A percentile compares a stretch with the other conserved stretches of the same genome.
Evolutionary conservation across 2,113 vertebrate species (phyloP).

Genomic region (Mormyrus iriodes): DNA sequence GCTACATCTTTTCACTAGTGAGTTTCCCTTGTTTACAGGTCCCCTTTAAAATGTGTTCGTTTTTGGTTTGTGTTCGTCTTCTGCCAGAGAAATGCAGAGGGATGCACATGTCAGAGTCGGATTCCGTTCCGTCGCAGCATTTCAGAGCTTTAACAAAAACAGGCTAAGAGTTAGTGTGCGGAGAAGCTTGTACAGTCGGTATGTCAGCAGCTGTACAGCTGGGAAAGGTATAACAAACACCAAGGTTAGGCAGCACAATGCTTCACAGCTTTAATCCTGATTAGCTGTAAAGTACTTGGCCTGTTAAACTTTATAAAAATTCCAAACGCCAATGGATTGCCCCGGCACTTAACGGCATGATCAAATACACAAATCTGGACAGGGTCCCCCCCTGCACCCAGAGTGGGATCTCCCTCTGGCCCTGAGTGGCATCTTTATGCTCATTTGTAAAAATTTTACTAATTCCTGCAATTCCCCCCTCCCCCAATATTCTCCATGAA

Average conservation of each 20-base stretch:
- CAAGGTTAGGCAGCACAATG: neutral
- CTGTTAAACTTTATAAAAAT: neutral
- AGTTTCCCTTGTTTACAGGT: neutral
- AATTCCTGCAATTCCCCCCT: conserved; percentile 54
- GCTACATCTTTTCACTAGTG: neutral
- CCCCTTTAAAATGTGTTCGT: neutral
- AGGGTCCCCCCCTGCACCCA: neutral
- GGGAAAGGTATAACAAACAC: neutral
- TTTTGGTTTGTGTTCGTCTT: neutral
- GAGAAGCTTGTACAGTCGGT: neutral
- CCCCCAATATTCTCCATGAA: conserved; percentile 47
- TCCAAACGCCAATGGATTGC: neutral
- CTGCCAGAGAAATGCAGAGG: neutral
- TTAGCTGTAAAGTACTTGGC: neutral
- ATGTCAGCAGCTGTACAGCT: neutral
- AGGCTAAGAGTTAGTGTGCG: neutral
- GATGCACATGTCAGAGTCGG: neutral
- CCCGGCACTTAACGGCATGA: neutral
- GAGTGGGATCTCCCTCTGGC: neutral
- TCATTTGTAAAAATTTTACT: conserved; percentile 53
- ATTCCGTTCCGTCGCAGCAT: neutral
- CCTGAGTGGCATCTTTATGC: conserved; percentile 38
- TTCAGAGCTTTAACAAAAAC: neutral
- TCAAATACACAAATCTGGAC: neutral
- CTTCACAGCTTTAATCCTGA: neutral